These are phyloP conservation scores for Pygocentrus nattereri DNA, from an alignment of 2,797 vertebrate species.

Conservation along the genomic window DNA sequence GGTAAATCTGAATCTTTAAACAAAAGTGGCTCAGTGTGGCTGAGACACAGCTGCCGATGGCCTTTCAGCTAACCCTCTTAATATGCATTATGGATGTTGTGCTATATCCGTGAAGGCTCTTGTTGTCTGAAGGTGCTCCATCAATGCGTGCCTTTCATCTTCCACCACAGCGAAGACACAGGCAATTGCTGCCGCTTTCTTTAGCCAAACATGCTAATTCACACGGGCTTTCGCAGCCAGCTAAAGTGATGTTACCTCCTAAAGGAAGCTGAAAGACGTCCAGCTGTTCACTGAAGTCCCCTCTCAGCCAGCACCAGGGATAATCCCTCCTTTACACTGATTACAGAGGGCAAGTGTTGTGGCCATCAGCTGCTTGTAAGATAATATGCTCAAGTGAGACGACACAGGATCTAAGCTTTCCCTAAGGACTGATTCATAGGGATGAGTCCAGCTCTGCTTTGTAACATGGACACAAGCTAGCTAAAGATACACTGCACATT, in stretches of 20 bases:
- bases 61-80: constrained; percentile 72
- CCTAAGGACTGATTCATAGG: constrained; percentile 40
- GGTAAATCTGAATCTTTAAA: constrained; percentile 55
- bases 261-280: constrained; percentile 56
- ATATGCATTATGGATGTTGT: constrained; percentile 64
- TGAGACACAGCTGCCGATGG: constrained; percentile 70
- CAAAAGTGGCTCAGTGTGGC: constrained; percentile 62
- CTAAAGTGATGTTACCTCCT: constrained; percentile 50
- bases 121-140: constrained; percentile 54
- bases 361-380: constrained; percentile 58
- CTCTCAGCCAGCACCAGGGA: constrained; percentile 49
- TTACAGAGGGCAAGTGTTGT: constrained; percentile 62
- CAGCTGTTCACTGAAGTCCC: constrained; percentile 34
- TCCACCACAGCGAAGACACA: constrained; percentile 57
- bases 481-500: background rate
- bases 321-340: constrained; percentile 59
- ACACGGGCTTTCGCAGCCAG: constrained; percentile 34
- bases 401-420: constrained; percentile 53
- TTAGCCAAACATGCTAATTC: constrained; percentile 57
- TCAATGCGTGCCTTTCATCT: constrained; percentile 63
- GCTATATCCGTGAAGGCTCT: constrained; percentile 50
- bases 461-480: constrained; percentile 30
- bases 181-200: constrained; percentile 10
- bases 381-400: constrained; percentile 51
- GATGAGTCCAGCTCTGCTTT: constrained; percentile 32